phyloP scores from a whole-genome alignment of 2,888 invertebrate genomes.

The Sthenelais limicola region DNA sequence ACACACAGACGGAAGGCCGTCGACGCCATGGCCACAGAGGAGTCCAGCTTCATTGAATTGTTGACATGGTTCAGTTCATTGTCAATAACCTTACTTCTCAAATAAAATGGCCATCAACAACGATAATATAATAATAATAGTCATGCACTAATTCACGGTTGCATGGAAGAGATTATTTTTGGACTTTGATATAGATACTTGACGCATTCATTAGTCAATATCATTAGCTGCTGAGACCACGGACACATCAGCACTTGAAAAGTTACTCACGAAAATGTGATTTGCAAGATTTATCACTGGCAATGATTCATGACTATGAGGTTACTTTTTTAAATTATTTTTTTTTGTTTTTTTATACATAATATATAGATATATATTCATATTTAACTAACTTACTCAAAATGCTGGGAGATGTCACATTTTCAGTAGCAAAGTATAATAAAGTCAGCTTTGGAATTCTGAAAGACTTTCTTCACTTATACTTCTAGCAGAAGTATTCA shows the following conservation, averaged over 20 bases:
- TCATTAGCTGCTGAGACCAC: slow-evolving; percentile 24
- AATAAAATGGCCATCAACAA: slow-evolving; percentile 32
- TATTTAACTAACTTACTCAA: slow-evolving; percentile 43
- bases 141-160: slow-evolving; percentile 37
- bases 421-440: slow-evolving; percentile 47
- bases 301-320: slow-evolving; percentile 47
- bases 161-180: slow-evolving; percentile 43
- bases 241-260: slow-evolving; percentile 40
- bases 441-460: slow-evolving; percentile 50
- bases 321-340: slow-evolving; percentile 33
- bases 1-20: slow-evolving; percentile 38
- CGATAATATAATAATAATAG: slow-evolving; percentile 36
- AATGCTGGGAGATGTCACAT: slow-evolving; percentile 47
- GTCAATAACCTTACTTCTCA: slow-evolving; percentile 31
- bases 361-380: slow-evolving; percentile 10
- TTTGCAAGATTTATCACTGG: slow-evolving; percentile 50
- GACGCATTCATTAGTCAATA: slow-evolving; percentile 14
- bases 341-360: slow-evolving; percentile 40
- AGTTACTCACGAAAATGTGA: slow-evolving; percentile 40
- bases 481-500: slow-evolving; percentile 45
- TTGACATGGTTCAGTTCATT: slow-evolving; percentile 42
- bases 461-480: slow-evolving; percentile 45
- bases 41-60: slow-evolving; percentile 28
- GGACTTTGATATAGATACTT: slow-evolving; percentile 37
- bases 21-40: slow-evolving; percentile 37